Evolutionary conservation across 92 coral and sea anemone genomes (phyloP).

Genomic region (Porites evermanni): DNA sequence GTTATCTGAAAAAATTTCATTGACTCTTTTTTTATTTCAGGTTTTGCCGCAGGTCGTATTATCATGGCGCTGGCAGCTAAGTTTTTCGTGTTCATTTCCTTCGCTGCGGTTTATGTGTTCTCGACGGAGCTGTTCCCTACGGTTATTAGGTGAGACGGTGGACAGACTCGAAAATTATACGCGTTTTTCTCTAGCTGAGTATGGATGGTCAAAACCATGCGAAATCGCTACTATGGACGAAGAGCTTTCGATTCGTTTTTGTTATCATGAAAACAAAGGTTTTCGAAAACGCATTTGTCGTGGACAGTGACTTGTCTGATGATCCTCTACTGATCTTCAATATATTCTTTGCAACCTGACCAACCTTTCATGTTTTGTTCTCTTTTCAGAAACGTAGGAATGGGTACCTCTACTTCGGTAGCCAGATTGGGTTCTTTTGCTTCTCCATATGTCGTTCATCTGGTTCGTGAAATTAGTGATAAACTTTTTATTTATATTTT

Average conservation of each 20-base stretch:
- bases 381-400: constrained; percentile 70
- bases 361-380: neutral
- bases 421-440: constrained; percentile 80
- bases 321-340: no score
- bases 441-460: constrained; percentile 74
- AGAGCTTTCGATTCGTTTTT: no score
- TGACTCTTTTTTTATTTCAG: constrained; percentile 33
- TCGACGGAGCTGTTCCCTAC: constrained; percentile 89
- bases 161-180: no score
- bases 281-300: no score
- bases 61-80: constrained; percentile 82
- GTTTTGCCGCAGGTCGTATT: constrained; percentile 72
- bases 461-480: constrained; percentile 51
- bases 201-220: no score
- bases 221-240: no score
- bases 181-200: no score
- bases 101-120: constrained; percentile 73
- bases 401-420: constrained; percentile 85
- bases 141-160: constrained; percentile 60
- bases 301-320: no score
- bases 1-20: no score
- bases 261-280: no score
- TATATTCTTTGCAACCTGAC: no score
- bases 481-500: no score
- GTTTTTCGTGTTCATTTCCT: constrained; percentile 75